Evolutionary conservation across 2,888 invertebrate genomes (phyloP), one percentile per base, ranked within the genome.

Genomic region (Oxytorus armatus): DNA sequence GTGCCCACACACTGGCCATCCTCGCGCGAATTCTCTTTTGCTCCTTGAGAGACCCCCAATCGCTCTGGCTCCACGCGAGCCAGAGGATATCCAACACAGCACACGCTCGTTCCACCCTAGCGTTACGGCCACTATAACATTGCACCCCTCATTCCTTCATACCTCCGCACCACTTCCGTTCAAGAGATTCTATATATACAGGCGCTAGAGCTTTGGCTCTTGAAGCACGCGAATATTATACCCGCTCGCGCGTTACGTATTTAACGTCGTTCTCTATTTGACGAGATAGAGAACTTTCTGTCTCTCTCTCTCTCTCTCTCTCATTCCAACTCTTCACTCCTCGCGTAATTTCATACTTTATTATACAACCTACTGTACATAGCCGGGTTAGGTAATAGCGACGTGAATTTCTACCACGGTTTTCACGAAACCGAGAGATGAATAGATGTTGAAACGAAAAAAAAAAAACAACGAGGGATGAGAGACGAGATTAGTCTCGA

Each of bases 291-390:
- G 16, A 55, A 18, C 10, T 23, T 29, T 66, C 36, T 49, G 51
- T 47, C 68, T 11, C 25, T n/a, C 82, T 76, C 83, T 82, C 80
- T 73, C 79, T 69, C 79, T 75, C 75, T 79, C 81, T 83, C 80
- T 65, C 59, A 25, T 42, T 79, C 66, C 79, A 57, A 80, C 85
- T 83, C 81, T 81, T 69, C 61, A 70, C 75, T 57, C 47, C 59
- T 70, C 69, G 74, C 74, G 86, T 84, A 87, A 87, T 87, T 87
- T 86, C 80, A 79, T 82, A 77, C 83, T 84, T 85, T 83, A 87
- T 85, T 87, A 85, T 85, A 83, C 77, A 83, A 81, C 73, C 78
- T 57, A 42, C 72, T 59, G 49, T 21, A 25, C 42, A 11, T 49
- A 57, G n/a, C 59, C 65, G 81, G 76, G 66, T 74, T 77, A 82